A percentile compares a stretch with the other conserved stretches of the same genome.
Conservation (phyloP, 2,888 invertebrate species). For the Luperina testacea region DNA sequence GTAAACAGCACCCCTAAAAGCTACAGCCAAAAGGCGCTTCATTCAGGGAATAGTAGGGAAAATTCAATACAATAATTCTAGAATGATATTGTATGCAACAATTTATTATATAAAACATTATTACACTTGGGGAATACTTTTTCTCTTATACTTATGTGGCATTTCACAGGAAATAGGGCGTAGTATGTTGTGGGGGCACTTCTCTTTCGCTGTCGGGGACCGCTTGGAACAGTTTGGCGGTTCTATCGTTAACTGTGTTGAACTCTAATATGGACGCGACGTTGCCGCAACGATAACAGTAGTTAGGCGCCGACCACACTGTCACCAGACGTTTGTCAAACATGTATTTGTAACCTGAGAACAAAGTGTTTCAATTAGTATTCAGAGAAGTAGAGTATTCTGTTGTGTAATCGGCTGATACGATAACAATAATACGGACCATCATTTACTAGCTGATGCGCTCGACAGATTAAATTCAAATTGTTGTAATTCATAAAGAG, state of each 20-base stretch:
- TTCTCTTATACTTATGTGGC: conserved; percentile 70
- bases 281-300: conserved; percentile 99
- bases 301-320: conserved; percentile 99
- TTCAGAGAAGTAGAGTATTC: background rate
- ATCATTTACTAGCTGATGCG: conserved; percentile 99
- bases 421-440: conserved; percentile 88
- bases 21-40: background rate
- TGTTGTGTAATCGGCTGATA: conserved; percentile 2
- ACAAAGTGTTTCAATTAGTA: conserved; percentile 20
- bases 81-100: conserved; percentile 74
- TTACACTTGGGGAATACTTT: conserved; percentile 78
- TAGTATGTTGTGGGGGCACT: conserved; percentile 97
- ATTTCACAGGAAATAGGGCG: conserved; percentile 98
- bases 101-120: conserved; percentile 82
- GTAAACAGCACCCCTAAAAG: background rate
- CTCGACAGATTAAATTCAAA: conserved; percentile 98
- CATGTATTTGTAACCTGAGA: conserved; percentile 98
- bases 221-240: conserved; percentile 97
- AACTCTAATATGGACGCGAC: conserved; percentile 99
- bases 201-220: conserved; percentile 98
- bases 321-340: conserved; percentile 99
- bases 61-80: conserved; percentile 11
- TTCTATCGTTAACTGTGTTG: conserved; percentile 93
- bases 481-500: conserved; percentile 98
- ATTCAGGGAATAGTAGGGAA: background rate